Conservation (phyloP, 1,140 invertebrate species). For the Pomacea maculata region DNA sequence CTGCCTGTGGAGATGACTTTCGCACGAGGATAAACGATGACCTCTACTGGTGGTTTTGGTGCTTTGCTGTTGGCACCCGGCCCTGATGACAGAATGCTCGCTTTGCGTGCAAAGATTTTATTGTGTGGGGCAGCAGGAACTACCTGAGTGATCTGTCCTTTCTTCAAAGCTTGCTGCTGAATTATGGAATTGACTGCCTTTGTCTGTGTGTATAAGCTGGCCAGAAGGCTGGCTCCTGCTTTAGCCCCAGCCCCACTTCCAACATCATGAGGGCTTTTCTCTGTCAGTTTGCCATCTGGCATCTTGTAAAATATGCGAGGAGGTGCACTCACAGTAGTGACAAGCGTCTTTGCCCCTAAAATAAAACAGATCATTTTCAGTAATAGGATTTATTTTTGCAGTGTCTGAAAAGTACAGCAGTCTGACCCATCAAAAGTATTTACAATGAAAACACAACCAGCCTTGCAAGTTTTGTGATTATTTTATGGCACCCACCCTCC, state of each 20-base stretch:
- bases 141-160: constrained; percentile 13
- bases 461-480: too few species aligned
- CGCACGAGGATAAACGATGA: constrained; percentile 22
- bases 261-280: constrained; percentile 18
- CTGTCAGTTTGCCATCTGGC: constrained; percentile 20
- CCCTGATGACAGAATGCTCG: constrained; percentile 8
- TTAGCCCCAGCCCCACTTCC: background rate
- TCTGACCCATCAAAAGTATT: too few species aligned
- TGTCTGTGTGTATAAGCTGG: constrained; percentile 27
- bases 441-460: too few species aligned
- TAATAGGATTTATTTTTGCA: too few species aligned
- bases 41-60: constrained; percentile 15
- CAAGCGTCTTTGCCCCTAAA: too few species aligned
- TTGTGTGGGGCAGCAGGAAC: constrained; percentile 14
- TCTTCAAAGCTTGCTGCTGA: constrained; percentile 6
- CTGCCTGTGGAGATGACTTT: constrained; percentile 22
- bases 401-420: too few species aligned
- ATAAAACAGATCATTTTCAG: too few species aligned
- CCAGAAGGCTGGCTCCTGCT: constrained; percentile 14
- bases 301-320: constrained; percentile 21
- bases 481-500: too few species aligned
- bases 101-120: background rate
- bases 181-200: constrained; percentile 17
- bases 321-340: background rate
- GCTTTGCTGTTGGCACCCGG: constrained; percentile 1